These are phyloP conservation scores for Malacosoma neustria DNA, from an alignment of 2,888 invertebrate genomes.

Conservation along the genomic window DNA sequence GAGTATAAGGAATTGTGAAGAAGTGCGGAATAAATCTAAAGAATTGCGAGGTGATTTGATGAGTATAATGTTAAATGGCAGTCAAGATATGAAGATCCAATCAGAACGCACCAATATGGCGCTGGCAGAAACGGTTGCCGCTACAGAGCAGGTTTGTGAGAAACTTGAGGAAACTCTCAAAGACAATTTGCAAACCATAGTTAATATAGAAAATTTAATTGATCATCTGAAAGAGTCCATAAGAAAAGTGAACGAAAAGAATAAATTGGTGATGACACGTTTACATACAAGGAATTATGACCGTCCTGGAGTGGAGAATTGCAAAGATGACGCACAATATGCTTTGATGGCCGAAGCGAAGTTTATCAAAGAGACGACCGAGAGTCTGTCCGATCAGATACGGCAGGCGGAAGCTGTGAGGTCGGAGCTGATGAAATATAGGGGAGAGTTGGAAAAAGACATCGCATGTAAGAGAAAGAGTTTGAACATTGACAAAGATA, in stretches of 20 bases:
- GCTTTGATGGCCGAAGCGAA: conserved; percentile 83
- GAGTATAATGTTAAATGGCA: conserved; percentile 82
- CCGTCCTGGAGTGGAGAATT: conserved; percentile 88
- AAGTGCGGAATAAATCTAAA: conserved; percentile 82
- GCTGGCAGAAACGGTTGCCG: conserved; percentile 80
- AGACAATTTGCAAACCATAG: conserved; percentile 82
- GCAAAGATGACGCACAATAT: conserved; percentile 87
- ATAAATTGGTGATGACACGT: conserved; percentile 90
- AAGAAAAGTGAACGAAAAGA: conserved; percentile 80
- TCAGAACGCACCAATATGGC: conserved; percentile 86
- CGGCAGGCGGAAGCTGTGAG: conserved; percentile 75
- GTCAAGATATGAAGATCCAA: conserved; percentile 88
- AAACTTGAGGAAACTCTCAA: conserved; percentile 81
- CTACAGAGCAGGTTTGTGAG: conserved; percentile 81
- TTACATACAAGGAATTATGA: conserved; percentile 80
- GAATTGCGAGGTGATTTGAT: conserved; percentile 80
- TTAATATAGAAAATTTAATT: conserved; percentile 85
- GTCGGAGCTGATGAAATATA: conserved; percentile 72
- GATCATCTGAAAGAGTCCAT: conserved; percentile 79
- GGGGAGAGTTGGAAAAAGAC: conserved; percentile 80
- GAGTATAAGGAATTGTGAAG: conserved; percentile 83
- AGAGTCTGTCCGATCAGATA: conserved; percentile 74
- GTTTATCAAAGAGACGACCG: conserved; percentile 60
- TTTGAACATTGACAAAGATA: conserved; percentile 78
- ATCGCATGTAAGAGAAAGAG: conserved; percentile 82